Percentiles rank a stretch among this genome's conserved stretches.
These are phyloP conservation scores for Pterocles orientalis DNA, from an alignment of 2,113 vertebrate species.

Conservation along the genomic window DNA sequence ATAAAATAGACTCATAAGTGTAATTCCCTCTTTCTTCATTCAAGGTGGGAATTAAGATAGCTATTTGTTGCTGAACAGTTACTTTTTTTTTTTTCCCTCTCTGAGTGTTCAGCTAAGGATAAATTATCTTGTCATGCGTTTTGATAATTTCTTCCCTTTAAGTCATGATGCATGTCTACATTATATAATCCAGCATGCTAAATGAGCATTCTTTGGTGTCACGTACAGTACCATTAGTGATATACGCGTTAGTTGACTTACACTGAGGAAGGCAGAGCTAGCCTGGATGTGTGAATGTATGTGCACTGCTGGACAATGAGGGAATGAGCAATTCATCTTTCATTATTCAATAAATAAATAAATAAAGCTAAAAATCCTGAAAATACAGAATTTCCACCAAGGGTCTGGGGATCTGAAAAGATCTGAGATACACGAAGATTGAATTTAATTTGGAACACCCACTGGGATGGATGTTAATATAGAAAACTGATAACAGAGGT, in stretches of 20 bases:
- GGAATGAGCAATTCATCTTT: neutral
- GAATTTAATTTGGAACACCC: neutral
- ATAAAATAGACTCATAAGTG: neutral
- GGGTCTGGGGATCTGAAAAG: neutral
- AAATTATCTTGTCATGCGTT: neutral
- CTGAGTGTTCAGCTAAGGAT: neutral
- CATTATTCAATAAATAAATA: neutral
- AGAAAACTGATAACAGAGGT: neutral
- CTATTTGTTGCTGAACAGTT: neutral
- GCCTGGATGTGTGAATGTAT: neutral
- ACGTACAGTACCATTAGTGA: neutral
- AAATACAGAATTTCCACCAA: neutral
- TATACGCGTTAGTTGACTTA: neutral
- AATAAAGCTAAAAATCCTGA: neutral
- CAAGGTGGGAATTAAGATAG: neutral
- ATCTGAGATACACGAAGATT: neutral
- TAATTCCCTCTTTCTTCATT: neutral
- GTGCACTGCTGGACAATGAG: neutral
- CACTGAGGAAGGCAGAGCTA: neutral
- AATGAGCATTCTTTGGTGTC: neutral
- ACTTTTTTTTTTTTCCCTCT: rapidly evolving
- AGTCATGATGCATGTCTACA: neutral
- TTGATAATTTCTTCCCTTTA: neutral
- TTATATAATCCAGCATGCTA: neutral
- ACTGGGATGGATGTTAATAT: rapidly evolving